Evolutionary conservation across 2,888 invertebrate species (phyloP), one percentile per base, ranked within the genome.

Genomic region (Xanthorhoe spadicearia): DNA sequence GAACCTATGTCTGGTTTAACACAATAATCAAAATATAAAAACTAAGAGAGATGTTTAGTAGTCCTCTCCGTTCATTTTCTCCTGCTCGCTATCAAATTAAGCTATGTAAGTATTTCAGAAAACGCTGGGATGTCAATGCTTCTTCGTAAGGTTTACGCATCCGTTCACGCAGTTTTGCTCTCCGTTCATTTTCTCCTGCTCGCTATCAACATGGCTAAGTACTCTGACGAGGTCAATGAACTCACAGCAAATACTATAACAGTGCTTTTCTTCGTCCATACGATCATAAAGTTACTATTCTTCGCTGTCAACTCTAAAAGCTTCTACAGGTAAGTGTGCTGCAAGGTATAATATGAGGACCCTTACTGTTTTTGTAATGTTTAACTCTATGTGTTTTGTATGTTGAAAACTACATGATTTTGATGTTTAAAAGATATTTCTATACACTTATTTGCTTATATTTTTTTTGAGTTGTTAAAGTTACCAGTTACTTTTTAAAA

Each of bases 221-320:
- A 97, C 83, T 94, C 95, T 0, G 96, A 95, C 28, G 96, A 97
- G 79, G 96, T 97, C 23, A 97, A 97, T 80, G 95, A 95, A 75
- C 82, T 95, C 59, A 95, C 95, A 0, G 96, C 96, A 3, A 97
- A 97, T 74, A 97, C 97, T 43, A 96, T 97, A 69, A 97, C 97
- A 0, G 94, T 96, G 0, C 90, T 97, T 13, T 97, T 97, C 89
- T 97, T 97, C 83, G 94, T 96, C 0, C 97, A 97, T 79, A 94
- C 95, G 64, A 80, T 97, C 46, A 96, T 96, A 43, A 97, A 97
- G 84, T 90, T 96, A 73, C 71, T 94, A 10, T 97, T 96, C 85
- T 95, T 97, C 77, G 97, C 95, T 0, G 76, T 95, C 5, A 95
- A 95, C 72, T 95, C 96, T 19, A 96, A 96, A 81, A 92, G 95